Percentiles rank a stretch among this genome's conserved stretches.
Evolutionary conservation across 2,888 invertebrate species (phyloP).

Genomic region (Melolontha melolontha): DNA sequence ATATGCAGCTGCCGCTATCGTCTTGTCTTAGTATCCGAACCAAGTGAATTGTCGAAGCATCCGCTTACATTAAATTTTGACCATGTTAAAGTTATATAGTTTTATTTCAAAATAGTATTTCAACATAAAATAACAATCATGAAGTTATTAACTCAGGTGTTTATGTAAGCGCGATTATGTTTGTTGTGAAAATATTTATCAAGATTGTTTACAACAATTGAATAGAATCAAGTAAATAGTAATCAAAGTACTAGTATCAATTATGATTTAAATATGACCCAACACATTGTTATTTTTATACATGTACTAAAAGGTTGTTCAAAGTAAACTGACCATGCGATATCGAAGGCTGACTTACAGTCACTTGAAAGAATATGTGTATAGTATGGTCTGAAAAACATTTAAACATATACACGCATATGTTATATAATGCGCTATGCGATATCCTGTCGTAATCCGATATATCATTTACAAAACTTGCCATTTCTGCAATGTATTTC

Average conservation of each 20-base stretch:
- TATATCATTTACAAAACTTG: slow-evolving; percentile 19
- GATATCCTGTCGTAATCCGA: slow-evolving; percentile 17
- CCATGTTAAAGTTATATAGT: too few species aligned
- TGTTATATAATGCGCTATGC: neutral
- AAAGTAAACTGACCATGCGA: slow-evolving; percentile 23
- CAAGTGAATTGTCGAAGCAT: too few species aligned
- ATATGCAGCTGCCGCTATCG: too few species aligned
- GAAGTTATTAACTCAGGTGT: too few species aligned
- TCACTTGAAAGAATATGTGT: slow-evolving; percentile 6
- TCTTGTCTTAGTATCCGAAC: too few species aligned
- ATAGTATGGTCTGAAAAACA: slow-evolving; percentile 11
- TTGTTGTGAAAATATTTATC: slow-evolving; percentile 4
- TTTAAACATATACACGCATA: neutral
- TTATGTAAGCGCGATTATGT: too few species aligned
- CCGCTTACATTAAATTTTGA: too few species aligned
- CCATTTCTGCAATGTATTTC: slow-evolving; percentile 24
- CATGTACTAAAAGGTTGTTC: slow-evolving; percentile 14
- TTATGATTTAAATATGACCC: slow-evolving; percentile 19
- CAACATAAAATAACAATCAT: too few species aligned
- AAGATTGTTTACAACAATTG: neutral
- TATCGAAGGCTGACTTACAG: slow-evolving; percentile 19
- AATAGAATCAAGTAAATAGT: neutral
- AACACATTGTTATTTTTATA: slow-evolving; percentile 24
- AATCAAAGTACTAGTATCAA: slow-evolving; percentile 13
- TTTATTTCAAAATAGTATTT: too few species aligned